phyloP scores from a whole-genome alignment of 2,888 invertebrate genomes.

The Pantelozetes paolii region DNA sequence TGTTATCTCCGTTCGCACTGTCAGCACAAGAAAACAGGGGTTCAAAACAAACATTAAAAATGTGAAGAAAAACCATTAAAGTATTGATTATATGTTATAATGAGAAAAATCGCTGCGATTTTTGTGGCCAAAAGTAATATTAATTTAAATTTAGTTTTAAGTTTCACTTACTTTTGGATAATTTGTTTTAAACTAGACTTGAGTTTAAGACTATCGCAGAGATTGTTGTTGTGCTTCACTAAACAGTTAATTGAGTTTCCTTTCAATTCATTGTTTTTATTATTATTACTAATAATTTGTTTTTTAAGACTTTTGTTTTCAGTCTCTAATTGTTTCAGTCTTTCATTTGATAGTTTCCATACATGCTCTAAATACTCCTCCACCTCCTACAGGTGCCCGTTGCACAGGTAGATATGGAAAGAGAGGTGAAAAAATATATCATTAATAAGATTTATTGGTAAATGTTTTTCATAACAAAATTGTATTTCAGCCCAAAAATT shows the following conservation, averaged over 20 bases:
- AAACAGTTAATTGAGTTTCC: background rate
- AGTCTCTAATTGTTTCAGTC: conserved; percentile 48
- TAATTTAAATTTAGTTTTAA: background rate
- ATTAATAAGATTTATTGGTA: too few relatives aligned
- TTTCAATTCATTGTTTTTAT: conserved; percentile 2
- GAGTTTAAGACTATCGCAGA: conserved; percentile 29
- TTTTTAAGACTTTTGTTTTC: conserved; percentile 47
- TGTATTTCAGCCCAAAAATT: too few relatives aligned
- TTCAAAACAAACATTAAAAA: background rate
- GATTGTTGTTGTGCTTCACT: conserved; percentile 22
- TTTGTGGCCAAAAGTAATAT: background rate
- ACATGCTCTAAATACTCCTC: conserved; percentile 54
- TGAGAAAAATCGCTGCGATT: background rate
- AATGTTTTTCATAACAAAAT: too few relatives aligned
- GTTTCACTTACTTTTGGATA: background rate
- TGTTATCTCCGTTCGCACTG: background rate
- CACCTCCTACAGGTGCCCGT: conserved; percentile 52
- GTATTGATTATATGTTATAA: too few relatives aligned
- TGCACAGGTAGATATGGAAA: too few relatives aligned
- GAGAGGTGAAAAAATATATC: too few relatives aligned
- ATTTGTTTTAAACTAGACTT: conserved; percentile 22
- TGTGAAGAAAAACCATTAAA: background rate
- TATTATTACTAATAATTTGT: conserved; percentile 34
- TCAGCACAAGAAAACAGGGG: too few relatives aligned
- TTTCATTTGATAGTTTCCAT: conserved; percentile 52